A percentile compares a stretch with the other conserved stretches of the same genome.
Conservation (phyloP, 1,140 invertebrate species). For the Parapsyche elsis region DNA sequence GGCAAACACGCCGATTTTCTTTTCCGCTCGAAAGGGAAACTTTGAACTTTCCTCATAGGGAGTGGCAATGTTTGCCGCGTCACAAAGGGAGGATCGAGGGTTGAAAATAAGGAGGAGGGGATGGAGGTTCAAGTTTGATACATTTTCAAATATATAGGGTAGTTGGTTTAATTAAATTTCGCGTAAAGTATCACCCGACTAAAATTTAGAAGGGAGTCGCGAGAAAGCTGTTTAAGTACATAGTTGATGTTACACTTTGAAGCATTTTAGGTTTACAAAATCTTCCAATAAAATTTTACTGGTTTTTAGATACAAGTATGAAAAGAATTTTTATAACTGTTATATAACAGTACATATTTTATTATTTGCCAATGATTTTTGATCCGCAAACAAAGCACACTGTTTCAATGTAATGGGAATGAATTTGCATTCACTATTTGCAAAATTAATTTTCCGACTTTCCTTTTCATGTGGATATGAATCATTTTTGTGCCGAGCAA, state of each 20-base stretch:
- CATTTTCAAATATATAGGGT: constrained; percentile 24
- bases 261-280: too few species aligned
- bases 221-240: neutral
- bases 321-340: too few species aligned
- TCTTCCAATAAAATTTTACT: too few species aligned
- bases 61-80: constrained; percentile 7
- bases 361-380: too few species aligned
- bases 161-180: constrained; percentile 28
- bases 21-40: constrained; percentile 4
- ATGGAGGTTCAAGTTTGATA: constrained; percentile 20
- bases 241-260: neutral
- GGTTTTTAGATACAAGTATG: too few species aligned
- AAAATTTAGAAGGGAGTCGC: neutral
- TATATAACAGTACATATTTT: too few species aligned
- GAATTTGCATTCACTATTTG: too few species aligned
- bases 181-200: neutral
- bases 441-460: too few species aligned
- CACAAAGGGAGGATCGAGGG: neutral
- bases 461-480: too few species aligned
- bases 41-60: neutral
- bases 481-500: too few species aligned
- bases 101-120: neutral
- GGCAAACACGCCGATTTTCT: constrained; percentile 1
- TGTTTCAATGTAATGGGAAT: too few species aligned
- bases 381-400: too few species aligned